A percentile compares a stretch with the other conserved stretches of the same genome.
Evolutionary conservation across 2,797 vertebrate genomes (phyloP).

Genomic region (Syngnathus rostellatus): DNA sequence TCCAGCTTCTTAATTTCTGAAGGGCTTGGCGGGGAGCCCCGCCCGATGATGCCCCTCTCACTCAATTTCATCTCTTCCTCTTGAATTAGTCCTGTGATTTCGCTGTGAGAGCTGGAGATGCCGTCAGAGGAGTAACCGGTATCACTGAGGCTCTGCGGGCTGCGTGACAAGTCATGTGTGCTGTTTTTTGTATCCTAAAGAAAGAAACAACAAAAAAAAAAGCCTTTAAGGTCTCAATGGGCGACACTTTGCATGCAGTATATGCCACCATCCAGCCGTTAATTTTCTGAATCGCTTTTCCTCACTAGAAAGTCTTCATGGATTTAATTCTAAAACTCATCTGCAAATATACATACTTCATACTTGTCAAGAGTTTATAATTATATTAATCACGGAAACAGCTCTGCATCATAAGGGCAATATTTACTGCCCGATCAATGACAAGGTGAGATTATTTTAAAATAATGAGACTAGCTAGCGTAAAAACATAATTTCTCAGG

Average conservation of each 20-base stretch:
- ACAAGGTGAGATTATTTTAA: background rate
- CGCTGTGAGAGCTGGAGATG: slow-evolving; percentile 96
- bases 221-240: slow-evolving; percentile 17
- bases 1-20: slow-evolving; percentile 91
- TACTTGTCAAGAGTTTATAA: background rate
- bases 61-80: slow-evolving; percentile 93
- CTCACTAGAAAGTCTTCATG: background rate
- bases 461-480: background rate
- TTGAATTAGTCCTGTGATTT: slow-evolving; percentile 92
- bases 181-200: slow-evolving; percentile 86
- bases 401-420: background rate
- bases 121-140: slow-evolving; percentile 97
- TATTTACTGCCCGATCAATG: background rate
- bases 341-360: background rate
- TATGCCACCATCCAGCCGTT: background rate
- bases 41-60: slow-evolving; percentile 75
- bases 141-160: slow-evolving; percentile 96
- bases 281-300: background rate
- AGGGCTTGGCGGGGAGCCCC: slow-evolving; percentile 82
- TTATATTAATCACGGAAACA: background rate
- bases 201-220: slow-evolving; percentile 15
- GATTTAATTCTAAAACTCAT: background rate
- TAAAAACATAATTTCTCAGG: background rate
- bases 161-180: slow-evolving; percentile 87
- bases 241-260: slow-evolving; percentile 10